Conservation (phyloP, 2,113 vertebrate genomes). For the Misgurnus anguillicaudatus region DNA sequence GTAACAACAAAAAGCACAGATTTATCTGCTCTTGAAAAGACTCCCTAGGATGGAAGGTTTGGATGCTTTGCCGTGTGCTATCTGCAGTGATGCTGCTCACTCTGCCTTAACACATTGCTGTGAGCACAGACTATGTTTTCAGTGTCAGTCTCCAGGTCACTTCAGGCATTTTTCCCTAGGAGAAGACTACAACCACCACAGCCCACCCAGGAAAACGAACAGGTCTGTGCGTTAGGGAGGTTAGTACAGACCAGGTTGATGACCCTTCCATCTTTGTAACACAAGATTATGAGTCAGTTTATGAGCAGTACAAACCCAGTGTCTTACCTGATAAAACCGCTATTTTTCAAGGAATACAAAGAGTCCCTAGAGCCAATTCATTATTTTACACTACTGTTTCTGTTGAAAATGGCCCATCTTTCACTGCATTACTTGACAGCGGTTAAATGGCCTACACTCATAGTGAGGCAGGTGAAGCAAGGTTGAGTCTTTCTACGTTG, state of each 20-base stretch:
- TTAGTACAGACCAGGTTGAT: neutral
- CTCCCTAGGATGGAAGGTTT: conserved; percentile 10
- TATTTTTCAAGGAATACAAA: neutral
- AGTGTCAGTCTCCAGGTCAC: conserved; percentile 15
- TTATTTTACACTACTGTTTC: conserved; percentile 11
- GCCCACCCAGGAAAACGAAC: conserved; percentile 1
- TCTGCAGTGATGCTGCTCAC: neutral
- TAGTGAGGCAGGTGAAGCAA: neutral
- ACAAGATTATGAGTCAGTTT: conserved; percentile 4
- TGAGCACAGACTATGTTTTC: neutral
- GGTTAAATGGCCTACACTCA: conserved; percentile 21
- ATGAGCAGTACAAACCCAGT: neutral
- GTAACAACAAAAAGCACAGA: conserved; percentile 21
- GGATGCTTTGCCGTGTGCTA: conserved; percentile 21
- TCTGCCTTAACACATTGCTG: neutral
- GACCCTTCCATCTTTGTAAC: neutral
- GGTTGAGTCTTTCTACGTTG: neutral
- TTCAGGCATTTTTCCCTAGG: neutral
- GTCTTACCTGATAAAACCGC: neutral
- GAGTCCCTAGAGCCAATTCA: neutral
- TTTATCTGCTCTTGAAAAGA: conserved; percentile 23
- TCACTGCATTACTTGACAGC: neutral
- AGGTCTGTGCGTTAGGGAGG: conserved; percentile 11
- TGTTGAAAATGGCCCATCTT: neutral
- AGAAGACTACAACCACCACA: neutral